Evolutionary conservation across 2,113 vertebrate species (phyloP).

Genomic region (Lophotis ruficrista): DNA sequence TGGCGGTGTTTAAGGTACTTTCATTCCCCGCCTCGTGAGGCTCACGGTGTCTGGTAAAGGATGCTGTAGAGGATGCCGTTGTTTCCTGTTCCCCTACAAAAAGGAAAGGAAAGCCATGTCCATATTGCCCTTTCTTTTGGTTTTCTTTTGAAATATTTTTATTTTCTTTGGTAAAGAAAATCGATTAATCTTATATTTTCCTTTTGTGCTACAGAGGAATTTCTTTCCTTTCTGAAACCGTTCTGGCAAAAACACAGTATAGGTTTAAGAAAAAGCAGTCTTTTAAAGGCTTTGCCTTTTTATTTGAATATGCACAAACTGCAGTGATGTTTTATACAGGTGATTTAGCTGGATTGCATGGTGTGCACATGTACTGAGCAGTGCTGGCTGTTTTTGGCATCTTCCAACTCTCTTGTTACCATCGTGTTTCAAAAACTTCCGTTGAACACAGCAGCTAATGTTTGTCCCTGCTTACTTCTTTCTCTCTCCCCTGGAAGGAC

Average conservation of each 20-base stretch:
- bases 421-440: neutral
- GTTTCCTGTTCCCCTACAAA: neutral
- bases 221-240: neutral
- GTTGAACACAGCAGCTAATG: neutral
- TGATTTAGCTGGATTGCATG: rapidly evolving
- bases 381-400: neutral
- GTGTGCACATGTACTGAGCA: rapidly evolving
- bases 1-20: neutral
- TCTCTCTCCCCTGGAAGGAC: neutral
- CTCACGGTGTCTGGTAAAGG: neutral
- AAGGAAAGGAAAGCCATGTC: neutral
- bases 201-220: neutral
- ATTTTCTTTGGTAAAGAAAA: neutral
- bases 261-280: rapidly evolving
- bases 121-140: neutral
- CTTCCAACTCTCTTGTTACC: neutral
- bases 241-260: rapidly evolving
- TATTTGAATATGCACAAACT: rapidly evolving
- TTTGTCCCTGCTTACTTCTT: neutral
- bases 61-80: neutral
- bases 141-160: neutral
- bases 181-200: neutral
- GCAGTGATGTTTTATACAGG: rapidly evolving
- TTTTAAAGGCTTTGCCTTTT: neutral
- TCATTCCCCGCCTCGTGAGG: neutral